Percentiles rank a stretch among this genome's conserved stretches.
phyloP scores from a whole-genome alignment of 1,140 invertebrate species.

The Planococcus citri region DNA sequence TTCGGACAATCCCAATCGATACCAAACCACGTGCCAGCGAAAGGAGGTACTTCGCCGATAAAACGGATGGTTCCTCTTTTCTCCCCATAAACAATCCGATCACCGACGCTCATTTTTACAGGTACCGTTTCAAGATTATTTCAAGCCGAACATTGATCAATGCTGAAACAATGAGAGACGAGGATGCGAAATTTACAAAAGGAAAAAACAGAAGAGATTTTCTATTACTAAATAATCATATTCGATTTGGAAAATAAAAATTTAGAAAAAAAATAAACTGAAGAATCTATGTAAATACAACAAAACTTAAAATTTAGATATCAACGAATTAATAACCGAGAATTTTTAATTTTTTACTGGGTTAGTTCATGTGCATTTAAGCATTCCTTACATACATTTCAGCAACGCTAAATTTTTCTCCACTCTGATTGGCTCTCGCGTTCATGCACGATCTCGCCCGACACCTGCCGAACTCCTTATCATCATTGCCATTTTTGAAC shows the following conservation, averaged over 20 bases:
- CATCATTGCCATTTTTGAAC: too few relatives aligned
- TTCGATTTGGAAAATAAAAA: not conserved
- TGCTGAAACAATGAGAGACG: not conserved
- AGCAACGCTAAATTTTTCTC: too few relatives aligned
- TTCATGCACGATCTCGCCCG: too few relatives aligned
- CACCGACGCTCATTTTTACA: not conserved
- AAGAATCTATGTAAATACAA: not conserved
- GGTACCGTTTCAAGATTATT: not conserved
- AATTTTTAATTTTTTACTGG: not conserved
- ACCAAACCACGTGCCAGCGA: slow-evolving; percentile 64
- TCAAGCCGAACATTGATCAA: not conserved
- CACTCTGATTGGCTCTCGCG: too few relatives aligned
- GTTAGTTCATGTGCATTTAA: too few relatives aligned
- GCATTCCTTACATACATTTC: too few relatives aligned
- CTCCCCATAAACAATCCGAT: slow-evolving; percentile 2
- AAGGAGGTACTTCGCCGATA: slow-evolving; percentile 43
- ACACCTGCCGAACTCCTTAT: too few relatives aligned
- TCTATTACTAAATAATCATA: not conserved
- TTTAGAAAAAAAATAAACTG: not conserved
- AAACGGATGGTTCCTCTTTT: slow-evolving; percentile 33
- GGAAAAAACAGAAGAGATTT: not conserved
- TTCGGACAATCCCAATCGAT: slow-evolving; percentile 83
- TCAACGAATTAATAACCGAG: not conserved
- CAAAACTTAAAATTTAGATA: not conserved
- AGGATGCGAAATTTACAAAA: not conserved